These are phyloP conservation scores for Aix galericulata DNA, from an alignment of 2,113 vertebrate species.

Conservation along the genomic window DNA sequence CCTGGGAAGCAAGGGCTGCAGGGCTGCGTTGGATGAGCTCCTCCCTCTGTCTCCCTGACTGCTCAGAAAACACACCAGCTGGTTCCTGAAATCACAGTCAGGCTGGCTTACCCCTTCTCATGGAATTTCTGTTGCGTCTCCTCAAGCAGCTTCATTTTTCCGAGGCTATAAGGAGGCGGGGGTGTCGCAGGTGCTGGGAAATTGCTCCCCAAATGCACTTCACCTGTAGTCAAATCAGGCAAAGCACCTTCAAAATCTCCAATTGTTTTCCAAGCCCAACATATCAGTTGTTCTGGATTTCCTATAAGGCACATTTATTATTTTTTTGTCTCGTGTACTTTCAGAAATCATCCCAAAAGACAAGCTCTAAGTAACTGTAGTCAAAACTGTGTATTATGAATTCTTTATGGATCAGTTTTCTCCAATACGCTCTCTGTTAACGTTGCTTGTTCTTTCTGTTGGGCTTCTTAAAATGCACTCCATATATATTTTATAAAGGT, in stretches of 20 bases:
- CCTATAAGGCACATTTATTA: not conserved
- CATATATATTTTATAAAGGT: constrained; percentile 12
- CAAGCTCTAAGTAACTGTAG: not conserved
- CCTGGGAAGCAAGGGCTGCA: fast-evolving
- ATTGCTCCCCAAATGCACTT: not conserved
- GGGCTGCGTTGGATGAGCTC: fast-evolving
- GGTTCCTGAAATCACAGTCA: not conserved
- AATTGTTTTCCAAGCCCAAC: not conserved
- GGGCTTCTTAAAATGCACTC: not conserved
- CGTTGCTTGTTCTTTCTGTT: not conserved
- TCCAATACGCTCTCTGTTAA: not conserved
- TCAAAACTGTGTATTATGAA: not conserved
- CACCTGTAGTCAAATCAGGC: not conserved
- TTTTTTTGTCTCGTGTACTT: not conserved
- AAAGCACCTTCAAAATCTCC: not conserved
- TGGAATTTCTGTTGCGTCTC: not conserved
- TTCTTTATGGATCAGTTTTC: not conserved
- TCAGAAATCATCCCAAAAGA: not conserved
- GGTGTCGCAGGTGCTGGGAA: not conserved
- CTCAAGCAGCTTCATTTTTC: not conserved
- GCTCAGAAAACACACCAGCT: fast-evolving
- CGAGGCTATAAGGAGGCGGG: not conserved
- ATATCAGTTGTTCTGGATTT: not conserved
- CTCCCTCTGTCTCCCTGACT: not conserved
- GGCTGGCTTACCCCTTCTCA: not conserved